phyloP scores from a whole-genome alignment of 2,797 vertebrate genomes.

The Petrocephalus sullivani region DNA sequence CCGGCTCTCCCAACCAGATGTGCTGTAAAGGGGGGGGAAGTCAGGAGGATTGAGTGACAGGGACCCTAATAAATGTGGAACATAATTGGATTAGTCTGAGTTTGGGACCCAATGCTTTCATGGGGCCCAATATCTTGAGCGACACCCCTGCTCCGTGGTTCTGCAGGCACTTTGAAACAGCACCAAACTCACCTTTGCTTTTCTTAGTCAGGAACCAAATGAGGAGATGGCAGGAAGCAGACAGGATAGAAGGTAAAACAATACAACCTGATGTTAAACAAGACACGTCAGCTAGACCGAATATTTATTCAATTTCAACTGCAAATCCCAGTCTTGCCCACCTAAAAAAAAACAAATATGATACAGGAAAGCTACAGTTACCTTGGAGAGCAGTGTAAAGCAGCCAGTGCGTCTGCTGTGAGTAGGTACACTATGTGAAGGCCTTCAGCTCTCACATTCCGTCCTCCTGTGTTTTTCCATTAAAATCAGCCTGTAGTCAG shows the following conservation, averaged over 20 bases:
- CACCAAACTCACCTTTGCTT: background rate
- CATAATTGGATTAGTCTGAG: background rate
- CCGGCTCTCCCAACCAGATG: background rate
- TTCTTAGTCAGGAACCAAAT: background rate
- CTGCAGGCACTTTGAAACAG: background rate
- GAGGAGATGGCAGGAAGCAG: background rate
- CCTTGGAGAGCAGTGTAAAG: background rate
- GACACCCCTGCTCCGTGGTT: background rate
- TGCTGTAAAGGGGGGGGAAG: background rate
- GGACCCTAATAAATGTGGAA: background rate
- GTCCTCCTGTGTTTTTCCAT: background rate
- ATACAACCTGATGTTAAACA: background rate
- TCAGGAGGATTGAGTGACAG: background rate
- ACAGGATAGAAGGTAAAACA: background rate
- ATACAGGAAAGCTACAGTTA: background rate
- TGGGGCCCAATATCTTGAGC: background rate
- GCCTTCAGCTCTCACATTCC: background rate
- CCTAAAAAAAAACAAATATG: background rate
- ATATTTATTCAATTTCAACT: background rate
- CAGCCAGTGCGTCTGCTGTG: background rate
- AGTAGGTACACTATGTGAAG: background rate
- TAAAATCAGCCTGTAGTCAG: background rate
- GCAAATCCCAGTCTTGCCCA: background rate
- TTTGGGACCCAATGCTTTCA: background rate
- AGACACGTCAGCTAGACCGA: background rate